These are phyloP conservation scores for Lepidochrysops patricia DNA, from an alignment of 2,888 invertebrate genomes.

Conservation along the genomic window DNA sequence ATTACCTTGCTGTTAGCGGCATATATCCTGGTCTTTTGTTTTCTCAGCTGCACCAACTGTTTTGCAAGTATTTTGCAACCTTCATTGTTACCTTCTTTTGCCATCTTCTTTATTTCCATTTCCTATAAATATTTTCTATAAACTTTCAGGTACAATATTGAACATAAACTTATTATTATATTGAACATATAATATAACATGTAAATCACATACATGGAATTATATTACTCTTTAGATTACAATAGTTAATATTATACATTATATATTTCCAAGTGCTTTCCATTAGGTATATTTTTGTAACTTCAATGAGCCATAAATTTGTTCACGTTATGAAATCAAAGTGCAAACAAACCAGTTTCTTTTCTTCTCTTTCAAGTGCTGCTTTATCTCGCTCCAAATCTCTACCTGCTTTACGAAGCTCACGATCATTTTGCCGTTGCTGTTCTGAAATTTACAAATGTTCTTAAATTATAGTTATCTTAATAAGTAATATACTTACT, in stretches of 20 bases:
- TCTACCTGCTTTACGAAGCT: constrained; percentile 84
- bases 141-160: no score
- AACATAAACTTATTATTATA: no score
- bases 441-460: constrained; percentile 79
- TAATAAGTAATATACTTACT: no score
- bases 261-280: no score
- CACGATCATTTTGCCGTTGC: constrained; percentile 87
- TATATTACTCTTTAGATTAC: no score
- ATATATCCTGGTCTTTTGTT: constrained; percentile 89
- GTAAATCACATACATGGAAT: no score
- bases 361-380: constrained; percentile 90
- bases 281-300: no score
- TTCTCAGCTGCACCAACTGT: constrained; percentile 89
- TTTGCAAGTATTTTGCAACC: constrained; percentile 89
- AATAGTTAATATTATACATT: no score
- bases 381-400: constrained; percentile 89
- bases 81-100: constrained; percentile 90
- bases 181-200: no score
- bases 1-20: constrained; percentile 86
- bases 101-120: constrained; percentile 90
- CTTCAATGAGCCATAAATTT: no score
- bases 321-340: no score
- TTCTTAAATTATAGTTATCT: no score
- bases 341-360: constrained; percentile 80
- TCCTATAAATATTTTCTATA: constrained; percentile 77